Percentiles rank a stretch among this genome's conserved stretches.
phyloP scores from a whole-genome alignment of 37 sponge, comb jelly and placozoan genomes.

The Ianthella basta region DNA sequence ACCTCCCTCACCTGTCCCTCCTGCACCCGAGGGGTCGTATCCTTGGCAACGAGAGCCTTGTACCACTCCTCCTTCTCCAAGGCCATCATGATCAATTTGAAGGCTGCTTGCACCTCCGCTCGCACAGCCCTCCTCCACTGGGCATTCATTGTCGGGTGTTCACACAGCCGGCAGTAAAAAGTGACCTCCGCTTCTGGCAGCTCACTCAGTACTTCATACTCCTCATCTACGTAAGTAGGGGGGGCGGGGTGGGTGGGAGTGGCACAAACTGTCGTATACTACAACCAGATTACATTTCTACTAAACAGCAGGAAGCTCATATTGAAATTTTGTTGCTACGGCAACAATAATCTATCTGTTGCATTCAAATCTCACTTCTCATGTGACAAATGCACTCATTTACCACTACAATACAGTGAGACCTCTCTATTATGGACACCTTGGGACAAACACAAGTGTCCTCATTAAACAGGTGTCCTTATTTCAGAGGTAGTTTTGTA shows the following conservation, averaged over 20 bases:
- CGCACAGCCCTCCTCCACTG: conserved; percentile 55
- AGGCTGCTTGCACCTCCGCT: conserved; percentile 22
- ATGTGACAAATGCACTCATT: no score
- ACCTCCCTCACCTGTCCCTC: neutral
- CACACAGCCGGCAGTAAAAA: conserved; percentile 64
- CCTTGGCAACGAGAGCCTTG: neutral
- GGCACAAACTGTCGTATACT: neutral
- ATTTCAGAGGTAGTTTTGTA: no score
- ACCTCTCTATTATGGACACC: no score
- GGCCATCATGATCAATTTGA: neutral
- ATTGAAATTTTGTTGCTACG: no score
- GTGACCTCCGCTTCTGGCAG: conserved; percentile 70
- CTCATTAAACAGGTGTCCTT: no score
- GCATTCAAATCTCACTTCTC: no score
- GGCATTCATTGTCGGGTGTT: conserved; percentile 13
- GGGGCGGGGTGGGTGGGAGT: neutral
- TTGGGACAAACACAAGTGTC: no score
- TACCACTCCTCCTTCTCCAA: conserved; percentile 39
- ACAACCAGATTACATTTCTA: neutral
- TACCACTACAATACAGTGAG: no score
- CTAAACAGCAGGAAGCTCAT: no score
- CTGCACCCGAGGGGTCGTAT: neutral
- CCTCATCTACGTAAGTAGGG: conserved; percentile 46
- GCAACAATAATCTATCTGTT: no score
- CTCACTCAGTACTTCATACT: conserved; percentile 80